A percentile compares a stretch with the other conserved stretches of the same genome.
Evolutionary conservation across 2,113 vertebrate genomes (phyloP).

Genomic region (Lasiurus cinereus): DNA sequence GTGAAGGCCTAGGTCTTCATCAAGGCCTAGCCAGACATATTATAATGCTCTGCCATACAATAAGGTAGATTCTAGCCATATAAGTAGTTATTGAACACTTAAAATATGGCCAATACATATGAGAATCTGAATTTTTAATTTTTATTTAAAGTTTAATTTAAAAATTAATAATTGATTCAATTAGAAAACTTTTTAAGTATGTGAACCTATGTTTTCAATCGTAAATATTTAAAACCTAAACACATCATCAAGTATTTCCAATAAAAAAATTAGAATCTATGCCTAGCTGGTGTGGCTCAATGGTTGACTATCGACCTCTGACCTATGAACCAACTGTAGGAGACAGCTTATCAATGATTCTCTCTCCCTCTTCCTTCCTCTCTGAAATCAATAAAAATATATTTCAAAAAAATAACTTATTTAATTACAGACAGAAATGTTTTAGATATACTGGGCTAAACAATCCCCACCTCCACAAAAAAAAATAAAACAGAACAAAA

Average conservation of each 20-base stretch:
- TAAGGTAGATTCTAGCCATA: not conserved
- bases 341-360: not conserved
- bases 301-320: too few species aligned
- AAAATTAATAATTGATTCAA: constrained; percentile 31
- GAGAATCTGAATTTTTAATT: not conserved
- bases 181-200: constrained; percentile 30
- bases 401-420: not conserved
- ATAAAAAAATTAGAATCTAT: not conserved
- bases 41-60: not conserved
- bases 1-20: not conserved
- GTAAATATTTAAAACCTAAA: constrained; percentile 39
- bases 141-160: constrained; percentile 55
- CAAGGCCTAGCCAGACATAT: not conserved
- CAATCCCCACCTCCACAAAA: not conserved
- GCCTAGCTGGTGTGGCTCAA: too few species aligned
- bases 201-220: constrained; percentile 3
- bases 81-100: not conserved
- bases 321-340: too few species aligned
- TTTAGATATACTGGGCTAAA: constrained; percentile 5
- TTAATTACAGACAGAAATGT: constrained; percentile 54
- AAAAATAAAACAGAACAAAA: too few species aligned
- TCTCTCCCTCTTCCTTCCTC: not conserved
- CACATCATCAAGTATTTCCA: constrained; percentile 34
- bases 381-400: not conserved
- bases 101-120: constrained; percentile 13